Evolutionary conservation across 2,113 vertebrate genomes (phyloP), one percentile per base, ranked within the genome.

Genomic region (Mandrillus leucophaeus): DNA sequence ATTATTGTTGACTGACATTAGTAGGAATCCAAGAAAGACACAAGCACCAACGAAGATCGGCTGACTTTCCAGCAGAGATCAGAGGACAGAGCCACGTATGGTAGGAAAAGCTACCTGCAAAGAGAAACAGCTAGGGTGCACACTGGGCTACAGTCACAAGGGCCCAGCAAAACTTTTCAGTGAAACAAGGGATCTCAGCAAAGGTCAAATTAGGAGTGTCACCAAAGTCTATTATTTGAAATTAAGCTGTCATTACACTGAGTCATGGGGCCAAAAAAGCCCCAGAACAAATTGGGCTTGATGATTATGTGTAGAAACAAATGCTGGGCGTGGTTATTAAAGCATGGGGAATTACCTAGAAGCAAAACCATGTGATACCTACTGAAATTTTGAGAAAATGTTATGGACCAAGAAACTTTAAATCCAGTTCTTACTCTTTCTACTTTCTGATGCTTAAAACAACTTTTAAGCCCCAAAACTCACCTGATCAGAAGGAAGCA

Each of bases 31-130:
- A 59, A 32, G 43, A 30, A 81, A 45, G 22, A 78, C 25, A 43
- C 0, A 17, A 59, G 48, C 11, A 48, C 10, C 1, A 3, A 2
- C 1, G 32, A 70, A 32, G 59, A 0, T 11, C 38, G 18, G 23
- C 17, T 38, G n/a, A 7, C 48, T 64, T 84, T 59, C 85, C 6
- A 8, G 66, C 20, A 81, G 27, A 64, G 35, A 45, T 22, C 48
- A 75, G 43, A 91, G 50, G 38, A 40, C 22, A 57, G 17, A 81
- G 50, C 7, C 6, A 1, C 0, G 9, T 4, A 1, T 10, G 27
- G 22, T 18, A 55, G 40, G 59, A 87, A 57, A 90, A 79, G 32
- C 5, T 83, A 45, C 59, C 72, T 59, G 40, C 57, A 22, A 48
- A n/a, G 32, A 52, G 43, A 23, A 73, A 66, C 52, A 32, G 4